A percentile compares a stretch with the other conserved stretches of the same genome.
Conservation (phyloP, 2,113 vertebrate genomes). For the Rhinoptilus africanus region DNA sequence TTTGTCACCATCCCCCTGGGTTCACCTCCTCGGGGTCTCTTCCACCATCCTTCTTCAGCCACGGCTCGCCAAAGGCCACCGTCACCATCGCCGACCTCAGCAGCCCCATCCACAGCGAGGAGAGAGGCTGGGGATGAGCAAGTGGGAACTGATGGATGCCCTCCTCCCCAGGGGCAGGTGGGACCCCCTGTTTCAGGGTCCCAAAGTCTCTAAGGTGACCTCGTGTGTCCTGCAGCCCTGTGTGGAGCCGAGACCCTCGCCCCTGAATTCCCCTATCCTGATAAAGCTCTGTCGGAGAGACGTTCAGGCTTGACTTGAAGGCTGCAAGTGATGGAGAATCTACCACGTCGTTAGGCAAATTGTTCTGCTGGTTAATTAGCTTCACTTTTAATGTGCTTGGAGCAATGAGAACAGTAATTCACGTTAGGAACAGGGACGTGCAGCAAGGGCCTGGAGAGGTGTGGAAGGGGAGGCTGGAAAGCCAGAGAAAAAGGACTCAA, state of each 20-base stretch:
- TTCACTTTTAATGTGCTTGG: conserved; percentile 56
- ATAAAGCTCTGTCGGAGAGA: neutral
- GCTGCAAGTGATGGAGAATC: conserved; percentile 57
- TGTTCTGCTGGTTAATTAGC: conserved; percentile 65
- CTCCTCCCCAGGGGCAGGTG: neutral
- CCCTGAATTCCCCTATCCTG: neutral
- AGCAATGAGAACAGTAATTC: conserved; percentile 62
- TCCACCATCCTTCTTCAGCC: neutral
- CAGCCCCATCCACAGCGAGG: neutral
- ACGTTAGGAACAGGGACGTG: neutral
- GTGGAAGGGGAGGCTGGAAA: conserved; percentile 2
- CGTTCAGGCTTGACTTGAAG: neutral
- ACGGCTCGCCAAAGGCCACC: rapidly evolving
- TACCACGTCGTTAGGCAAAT: conserved; percentile 57
- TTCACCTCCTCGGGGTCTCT: neutral
- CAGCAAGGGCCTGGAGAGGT: neutral
- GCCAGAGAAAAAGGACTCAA: neutral
- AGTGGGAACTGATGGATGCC: neutral
- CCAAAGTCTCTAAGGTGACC: neutral
- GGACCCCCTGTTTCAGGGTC: neutral
- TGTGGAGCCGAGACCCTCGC: rapidly evolving
- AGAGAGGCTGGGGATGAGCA: neutral
- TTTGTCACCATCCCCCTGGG: neutral
- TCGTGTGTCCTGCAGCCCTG: rapidly evolving
- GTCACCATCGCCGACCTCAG: neutral